Base-by-base conservation (phyloP, 2,888 invertebrate species). In the Pegoplata infirma region DNA sequence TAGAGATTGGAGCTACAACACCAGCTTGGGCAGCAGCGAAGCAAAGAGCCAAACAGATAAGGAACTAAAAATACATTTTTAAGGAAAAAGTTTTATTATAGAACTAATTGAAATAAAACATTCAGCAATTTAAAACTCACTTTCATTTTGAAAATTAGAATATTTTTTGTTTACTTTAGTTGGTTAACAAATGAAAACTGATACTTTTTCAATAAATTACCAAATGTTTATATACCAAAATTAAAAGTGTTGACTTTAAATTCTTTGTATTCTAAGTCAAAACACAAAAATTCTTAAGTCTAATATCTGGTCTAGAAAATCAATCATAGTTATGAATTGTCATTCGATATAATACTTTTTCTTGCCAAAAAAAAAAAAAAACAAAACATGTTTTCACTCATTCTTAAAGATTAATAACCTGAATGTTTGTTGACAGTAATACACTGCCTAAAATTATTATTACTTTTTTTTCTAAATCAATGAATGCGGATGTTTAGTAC, bases 21-120 rank as follows among this genome's bases (percentile, higher is more conserved):
- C 86, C 84, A 68, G 86, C 87, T 81, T 86, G 85, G 59, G 85
- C 86, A 71, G 75, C 85, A 82, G 86, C 87, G 59, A 86, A 61
- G 82, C 83, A 86, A 67, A 87, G 82, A 78, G 85, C 83, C 80
- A 87, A 85, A 82, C 86, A 86, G 82, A 87, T 82, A 78, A 86
- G 80, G 85, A 86, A 86, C 86, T 86, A n/a, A n/a, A n/a, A n/a
- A n/a, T n/a, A n/a, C n/a, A n/a, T n/a, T n/a, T n/a, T n/a, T n/a
- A n/a, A n/a, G n/a, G n/a, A n/a, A n/a, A n/a, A n/a, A n/a, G n/a
- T n/a, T n/a, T n/a, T n/a, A n/a, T n/a, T n/a, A n/a, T n/a, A n/a
- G n/a, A n/a, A n/a, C n/a, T n/a, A n/a, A n/a, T n/a, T n/a, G n/a
- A 17, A 66, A 10, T n/a, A 19, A 3, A 23, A 47, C 1, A 10